Conservation (phyloP, 2,797 vertebrate genomes). For the Eulemur coronatus region DNA sequence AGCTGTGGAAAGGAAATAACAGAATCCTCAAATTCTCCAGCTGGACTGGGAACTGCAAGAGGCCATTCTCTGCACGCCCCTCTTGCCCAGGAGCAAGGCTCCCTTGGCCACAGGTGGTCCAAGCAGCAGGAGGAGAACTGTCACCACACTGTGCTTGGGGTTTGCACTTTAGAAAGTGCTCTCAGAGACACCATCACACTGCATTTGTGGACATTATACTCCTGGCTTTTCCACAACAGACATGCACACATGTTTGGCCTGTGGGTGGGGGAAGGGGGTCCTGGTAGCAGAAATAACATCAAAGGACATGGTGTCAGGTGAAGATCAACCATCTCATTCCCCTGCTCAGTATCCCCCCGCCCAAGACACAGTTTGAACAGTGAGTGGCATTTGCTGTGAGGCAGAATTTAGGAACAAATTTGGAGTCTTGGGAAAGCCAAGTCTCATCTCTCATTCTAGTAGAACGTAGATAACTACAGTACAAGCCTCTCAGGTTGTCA, state of each 20-base stretch:
- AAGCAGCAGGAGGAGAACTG: neutral
- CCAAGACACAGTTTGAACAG: neutral
- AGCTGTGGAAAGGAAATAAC: slow-evolving; percentile 69
- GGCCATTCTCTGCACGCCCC: neutral
- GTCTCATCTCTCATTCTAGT: neutral
- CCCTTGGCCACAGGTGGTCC: neutral
- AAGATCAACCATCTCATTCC: neutral
- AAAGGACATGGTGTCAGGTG: neutral
- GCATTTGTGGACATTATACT: too few species aligned
- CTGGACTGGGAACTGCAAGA: neutral
- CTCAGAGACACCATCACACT: neutral
- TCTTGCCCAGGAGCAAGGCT: neutral
- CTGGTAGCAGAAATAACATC: neutral
- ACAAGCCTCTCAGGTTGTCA: neutral
- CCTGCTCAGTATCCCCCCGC: too few species aligned
- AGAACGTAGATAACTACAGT: neutral
- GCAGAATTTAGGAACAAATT: neutral
- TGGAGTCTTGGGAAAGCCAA: neutral
- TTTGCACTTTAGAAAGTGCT: neutral
- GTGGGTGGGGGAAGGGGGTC: neutral
- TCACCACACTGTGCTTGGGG: neutral
- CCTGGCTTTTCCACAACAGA: neutral
- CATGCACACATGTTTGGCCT: neutral
- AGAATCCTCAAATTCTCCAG: slow-evolving; percentile 46
- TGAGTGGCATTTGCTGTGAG: neutral